These are phyloP conservation scores for Rhyacophila evoluta DNA, from an alignment of 2,888 invertebrate genomes.

Conservation along the genomic window DNA sequence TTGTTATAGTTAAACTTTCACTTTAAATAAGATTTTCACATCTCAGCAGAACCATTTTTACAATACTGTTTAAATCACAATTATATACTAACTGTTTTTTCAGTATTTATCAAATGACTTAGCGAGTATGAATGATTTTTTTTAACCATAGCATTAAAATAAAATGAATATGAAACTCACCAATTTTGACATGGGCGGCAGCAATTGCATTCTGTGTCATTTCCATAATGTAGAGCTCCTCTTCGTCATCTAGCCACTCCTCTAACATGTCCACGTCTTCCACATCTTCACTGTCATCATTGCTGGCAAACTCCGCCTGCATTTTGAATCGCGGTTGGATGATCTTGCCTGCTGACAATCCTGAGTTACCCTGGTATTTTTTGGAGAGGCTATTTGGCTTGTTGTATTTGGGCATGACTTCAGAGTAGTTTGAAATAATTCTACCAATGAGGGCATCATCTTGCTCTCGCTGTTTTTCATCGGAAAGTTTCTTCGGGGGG, in stretches of 20 bases:
- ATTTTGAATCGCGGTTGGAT: not conserved
- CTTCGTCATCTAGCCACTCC: constrained; percentile 52
- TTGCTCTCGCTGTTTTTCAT: constrained; percentile 2
- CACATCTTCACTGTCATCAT: constrained; percentile 36
- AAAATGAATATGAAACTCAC: not conserved
- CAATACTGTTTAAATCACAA: no score
- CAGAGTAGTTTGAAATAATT: not conserved
- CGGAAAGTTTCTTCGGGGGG: constrained; percentile 31
- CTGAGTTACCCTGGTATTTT: not conserved
- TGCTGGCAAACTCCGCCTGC: not conserved
- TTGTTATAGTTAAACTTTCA: no score
- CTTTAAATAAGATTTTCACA: no score
- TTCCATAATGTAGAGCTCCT: constrained; percentile 32
- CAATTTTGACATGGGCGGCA: not conserved
- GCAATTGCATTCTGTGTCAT: not conserved
- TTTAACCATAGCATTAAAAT: not conserved
- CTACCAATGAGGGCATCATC: not conserved
- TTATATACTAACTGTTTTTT: no score
- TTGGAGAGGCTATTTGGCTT: not conserved
- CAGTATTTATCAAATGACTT: no score
- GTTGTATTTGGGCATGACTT: not conserved
- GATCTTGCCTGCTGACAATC: not conserved
- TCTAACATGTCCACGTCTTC: constrained; percentile 49
- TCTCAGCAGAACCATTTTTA: no score
- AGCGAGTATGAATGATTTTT: no score